A percentile compares a stretch with the other conserved stretches of the same genome.
Evolutionary conservation across 2,797 vertebrate genomes (phyloP).

Genomic region (Alectoris magna): DNA sequence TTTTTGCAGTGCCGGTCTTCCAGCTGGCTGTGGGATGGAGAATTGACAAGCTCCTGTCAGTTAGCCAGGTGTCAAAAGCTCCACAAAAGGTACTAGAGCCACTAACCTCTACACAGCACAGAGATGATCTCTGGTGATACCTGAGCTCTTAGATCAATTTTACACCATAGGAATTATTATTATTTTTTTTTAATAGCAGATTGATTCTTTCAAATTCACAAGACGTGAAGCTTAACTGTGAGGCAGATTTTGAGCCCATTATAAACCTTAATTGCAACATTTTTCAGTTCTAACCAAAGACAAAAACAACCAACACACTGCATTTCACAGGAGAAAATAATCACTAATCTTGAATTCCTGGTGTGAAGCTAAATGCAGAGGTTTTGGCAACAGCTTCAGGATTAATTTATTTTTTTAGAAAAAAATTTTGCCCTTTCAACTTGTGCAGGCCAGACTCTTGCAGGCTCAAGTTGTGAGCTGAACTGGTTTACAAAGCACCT

Average conservation of each 20-base stretch:
- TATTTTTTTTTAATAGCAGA: not conserved
- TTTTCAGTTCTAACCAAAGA: not conserved
- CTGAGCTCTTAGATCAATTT: not conserved
- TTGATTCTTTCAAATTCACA: not conserved
- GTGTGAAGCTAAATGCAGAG: not conserved
- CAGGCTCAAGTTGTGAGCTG: not conserved
- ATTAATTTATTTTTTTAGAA: not conserved
- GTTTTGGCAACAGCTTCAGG: not conserved
- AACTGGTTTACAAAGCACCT: not conserved
- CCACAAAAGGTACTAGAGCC: not conserved
- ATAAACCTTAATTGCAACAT: not conserved
- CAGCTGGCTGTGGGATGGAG: not conserved
- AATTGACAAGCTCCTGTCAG: not conserved
- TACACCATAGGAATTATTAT: not conserved
- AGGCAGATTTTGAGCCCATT: not conserved
- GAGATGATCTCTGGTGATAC: not conserved
- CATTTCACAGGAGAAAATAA: not conserved
- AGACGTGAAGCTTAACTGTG: accelerated
- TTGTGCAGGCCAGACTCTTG: not conserved
- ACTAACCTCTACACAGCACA: not conserved
- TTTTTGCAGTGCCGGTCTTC: not conserved
- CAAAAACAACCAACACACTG: not conserved
- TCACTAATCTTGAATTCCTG: not conserved
- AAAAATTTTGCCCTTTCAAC: not conserved
- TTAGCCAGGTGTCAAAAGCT: not conserved